A percentile compares a stretch with the other conserved stretches of the same genome.
These are phyloP conservation scores for Calvadosia cruxmelitensis DNA, from an alignment of 30 jellyfish, hydroid and myxozoan genomes.

Conservation along the genomic window DNA sequence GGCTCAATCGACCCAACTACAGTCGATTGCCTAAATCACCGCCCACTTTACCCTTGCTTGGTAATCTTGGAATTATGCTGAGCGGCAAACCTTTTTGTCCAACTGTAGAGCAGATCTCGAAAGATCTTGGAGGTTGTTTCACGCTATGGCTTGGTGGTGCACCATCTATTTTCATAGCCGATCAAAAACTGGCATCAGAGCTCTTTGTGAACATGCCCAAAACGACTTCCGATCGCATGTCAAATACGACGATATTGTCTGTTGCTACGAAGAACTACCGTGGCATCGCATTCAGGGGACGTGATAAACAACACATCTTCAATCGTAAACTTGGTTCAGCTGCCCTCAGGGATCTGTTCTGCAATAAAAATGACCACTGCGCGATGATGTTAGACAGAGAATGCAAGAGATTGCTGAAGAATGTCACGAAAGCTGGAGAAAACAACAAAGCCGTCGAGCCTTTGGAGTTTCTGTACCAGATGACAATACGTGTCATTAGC, in stretches of 20 bases:
- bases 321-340: conserved; percentile 27
- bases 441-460: conserved; percentile 19
- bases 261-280: conserved; percentile 35
- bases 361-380: conserved; percentile 22
- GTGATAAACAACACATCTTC: conserved; percentile 15
- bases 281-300: conserved; percentile 42
- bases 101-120: too few relatives aligned
- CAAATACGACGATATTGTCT: conserved; percentile 31
- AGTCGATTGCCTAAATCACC: too few relatives aligned
- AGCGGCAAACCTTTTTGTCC: too few relatives aligned
- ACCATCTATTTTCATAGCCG: conserved; percentile 34
- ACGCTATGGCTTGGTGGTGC: conserved; percentile 53
- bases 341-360: conserved; percentile 19
- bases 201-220: conserved; percentile 28
- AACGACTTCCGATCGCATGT: conserved; percentile 44
- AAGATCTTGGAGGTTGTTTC: too few relatives aligned
- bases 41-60: too few relatives aligned
- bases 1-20: too few relatives aligned
- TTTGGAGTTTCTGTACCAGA: neutral
- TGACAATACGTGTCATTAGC: neutral
- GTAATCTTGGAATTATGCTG: too few relatives aligned
- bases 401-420: conserved; percentile 25
- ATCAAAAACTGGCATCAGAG: conserved; percentile 41
- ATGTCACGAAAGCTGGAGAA: conserved; percentile 6
- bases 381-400: conserved; percentile 24